Conservation (phyloP, 2,113 vertebrate species). For the Halichoerus grypus region DNA sequence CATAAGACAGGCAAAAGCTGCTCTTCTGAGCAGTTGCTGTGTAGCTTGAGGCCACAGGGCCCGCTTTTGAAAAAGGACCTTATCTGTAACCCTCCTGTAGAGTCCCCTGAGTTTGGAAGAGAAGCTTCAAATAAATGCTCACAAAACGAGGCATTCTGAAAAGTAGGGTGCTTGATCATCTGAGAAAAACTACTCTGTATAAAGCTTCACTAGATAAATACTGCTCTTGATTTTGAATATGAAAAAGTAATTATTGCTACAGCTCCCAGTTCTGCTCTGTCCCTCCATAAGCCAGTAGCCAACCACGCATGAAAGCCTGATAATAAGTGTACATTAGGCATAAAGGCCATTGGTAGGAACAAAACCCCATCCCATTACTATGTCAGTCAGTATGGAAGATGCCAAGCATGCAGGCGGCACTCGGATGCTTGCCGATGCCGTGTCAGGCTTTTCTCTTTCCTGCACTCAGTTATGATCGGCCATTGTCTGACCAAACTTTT, state of each 20-base stretch:
- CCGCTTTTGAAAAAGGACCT: not conserved
- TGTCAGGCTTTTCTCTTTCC: not conserved
- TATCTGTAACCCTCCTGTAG: not conserved
- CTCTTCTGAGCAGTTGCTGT: not conserved
- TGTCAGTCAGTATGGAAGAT: not conserved
- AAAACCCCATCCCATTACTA: not conserved
- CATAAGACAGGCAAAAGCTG: not conserved
- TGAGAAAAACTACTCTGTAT: not conserved
- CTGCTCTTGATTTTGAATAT: not conserved
- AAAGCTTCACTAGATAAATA: not conserved
- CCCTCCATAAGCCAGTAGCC: not conserved
- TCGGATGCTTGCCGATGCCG: not conserved
- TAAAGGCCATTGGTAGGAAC: not conserved
- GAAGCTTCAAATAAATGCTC: not conserved
- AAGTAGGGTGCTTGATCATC: not conserved
- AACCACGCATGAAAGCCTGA: fast-evolving
- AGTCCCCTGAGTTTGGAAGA: not conserved
- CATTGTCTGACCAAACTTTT: not conserved
- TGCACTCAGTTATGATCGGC: not conserved
- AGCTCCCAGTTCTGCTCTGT: not conserved
- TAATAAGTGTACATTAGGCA: not conserved
- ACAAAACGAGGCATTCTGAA: not conserved
- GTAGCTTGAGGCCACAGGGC: not conserved
- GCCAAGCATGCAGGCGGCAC: not conserved
- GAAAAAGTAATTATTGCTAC: not conserved